Conservation (phyloP, 2,888 invertebrate species). For the Lepidochrysops patricia region DNA sequence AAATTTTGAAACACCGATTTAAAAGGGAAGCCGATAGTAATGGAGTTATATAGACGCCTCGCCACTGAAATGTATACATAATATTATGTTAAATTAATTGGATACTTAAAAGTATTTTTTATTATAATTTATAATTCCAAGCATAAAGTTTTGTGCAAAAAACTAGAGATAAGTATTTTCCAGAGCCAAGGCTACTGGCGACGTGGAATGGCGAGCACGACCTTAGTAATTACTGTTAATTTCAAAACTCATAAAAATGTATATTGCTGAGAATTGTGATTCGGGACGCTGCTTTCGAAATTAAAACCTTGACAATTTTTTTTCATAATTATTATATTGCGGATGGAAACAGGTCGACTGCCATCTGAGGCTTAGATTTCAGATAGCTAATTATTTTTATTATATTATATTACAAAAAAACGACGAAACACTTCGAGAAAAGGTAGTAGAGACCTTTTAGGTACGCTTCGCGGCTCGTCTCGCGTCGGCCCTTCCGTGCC, state of each 20-base stretch:
- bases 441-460: no score
- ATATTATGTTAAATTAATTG: no score
- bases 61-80: no score
- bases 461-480: no score
- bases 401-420: no score
- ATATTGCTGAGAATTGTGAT: not conserved
- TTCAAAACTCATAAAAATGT: conserved; percentile 2
- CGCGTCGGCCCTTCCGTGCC: no score
- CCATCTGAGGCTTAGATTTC: not conserved
- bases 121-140: not conserved
- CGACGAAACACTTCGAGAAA: no score
- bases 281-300: not conserved
- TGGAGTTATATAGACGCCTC: no score
- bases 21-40: no score
- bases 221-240: not conserved
- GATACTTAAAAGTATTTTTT: not conserved
- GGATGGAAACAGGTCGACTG: not conserved
- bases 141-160: not conserved
- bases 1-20: no score
- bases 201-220: not conserved
- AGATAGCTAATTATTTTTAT: no score
- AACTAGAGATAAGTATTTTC: not conserved
- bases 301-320: not conserved
- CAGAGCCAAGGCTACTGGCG: not conserved
- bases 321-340: not conserved